These are phyloP conservation scores for Parapristionchus giblindavisi DNA, from an alignment of 2,888 invertebrate species.

Conservation along the genomic window DNA sequence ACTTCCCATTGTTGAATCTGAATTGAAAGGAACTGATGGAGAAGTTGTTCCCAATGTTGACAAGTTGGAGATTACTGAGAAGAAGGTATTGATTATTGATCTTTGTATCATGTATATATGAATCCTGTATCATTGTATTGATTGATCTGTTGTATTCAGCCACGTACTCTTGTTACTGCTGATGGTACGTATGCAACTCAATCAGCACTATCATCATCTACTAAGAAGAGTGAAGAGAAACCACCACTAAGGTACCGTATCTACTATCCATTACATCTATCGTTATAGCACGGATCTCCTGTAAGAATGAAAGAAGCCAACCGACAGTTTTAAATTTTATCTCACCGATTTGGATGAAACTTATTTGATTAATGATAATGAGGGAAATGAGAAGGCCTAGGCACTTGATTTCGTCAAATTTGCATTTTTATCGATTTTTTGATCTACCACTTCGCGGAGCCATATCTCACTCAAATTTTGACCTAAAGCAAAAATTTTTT, in stretches of 20 bases:
- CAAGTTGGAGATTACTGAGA: constrained; percentile 46
- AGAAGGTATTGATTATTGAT: constrained; percentile 32
- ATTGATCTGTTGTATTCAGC: constrained; percentile 41
- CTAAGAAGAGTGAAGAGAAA: constrained; percentile 41
- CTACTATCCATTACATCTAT: background rate
- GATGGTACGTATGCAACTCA: constrained; percentile 99
- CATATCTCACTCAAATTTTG: too few species aligned
- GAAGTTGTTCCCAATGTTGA: constrained; percentile 39
- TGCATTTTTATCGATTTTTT: too few species aligned
- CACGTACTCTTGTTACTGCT: constrained; percentile 85
- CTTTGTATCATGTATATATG: too few species aligned
- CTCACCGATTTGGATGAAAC: too few species aligned
- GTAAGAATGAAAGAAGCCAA: too few species aligned
- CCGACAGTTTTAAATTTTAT: too few species aligned
- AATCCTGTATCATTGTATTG: background rate
- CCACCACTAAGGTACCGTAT: constrained; percentile 48
- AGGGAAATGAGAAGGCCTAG: too few species aligned
- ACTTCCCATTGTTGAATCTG: constrained; percentile 77
- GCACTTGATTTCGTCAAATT: too few species aligned
- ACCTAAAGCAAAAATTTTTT: too few species aligned
- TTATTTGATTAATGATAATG: too few species aligned
- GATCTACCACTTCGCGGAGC: too few species aligned
- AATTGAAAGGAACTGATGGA: constrained; percentile 80
- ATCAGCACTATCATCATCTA: constrained; percentile 80
- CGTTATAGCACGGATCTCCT: too few species aligned